These are phyloP conservation scores for Rhorus exstirpatorius DNA, from an alignment of 2,888 invertebrate species.

Conservation along the genomic window DNA sequence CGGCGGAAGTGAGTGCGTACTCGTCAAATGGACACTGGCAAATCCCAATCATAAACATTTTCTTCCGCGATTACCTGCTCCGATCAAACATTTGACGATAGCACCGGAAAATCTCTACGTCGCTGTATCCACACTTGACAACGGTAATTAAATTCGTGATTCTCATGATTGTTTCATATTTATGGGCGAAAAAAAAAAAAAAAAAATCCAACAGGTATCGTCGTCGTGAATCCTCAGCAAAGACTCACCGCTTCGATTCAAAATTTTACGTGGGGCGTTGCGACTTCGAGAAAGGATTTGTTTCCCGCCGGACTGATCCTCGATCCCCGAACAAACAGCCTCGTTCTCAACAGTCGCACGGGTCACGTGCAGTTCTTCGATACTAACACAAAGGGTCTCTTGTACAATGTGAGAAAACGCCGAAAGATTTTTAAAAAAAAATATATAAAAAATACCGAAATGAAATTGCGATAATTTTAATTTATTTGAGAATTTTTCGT, in stretches of 20 bases:
- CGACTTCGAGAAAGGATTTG: conserved; percentile 85
- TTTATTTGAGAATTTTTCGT: conserved; percentile 37
- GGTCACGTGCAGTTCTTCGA: conserved; percentile 93
- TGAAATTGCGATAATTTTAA: conserved; percentile 6
- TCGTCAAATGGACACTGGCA: conserved; percentile 91
- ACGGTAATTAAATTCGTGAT: conserved; percentile 85
- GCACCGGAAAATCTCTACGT: conserved; percentile 89
- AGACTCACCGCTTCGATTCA: conserved; percentile 88
- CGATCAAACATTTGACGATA: conserved; percentile 89
- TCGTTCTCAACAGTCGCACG: conserved; percentile 91
- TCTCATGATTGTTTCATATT: neutral
- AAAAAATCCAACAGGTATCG: conserved; percentile 83
- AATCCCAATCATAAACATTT: conserved; percentile 87
- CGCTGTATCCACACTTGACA: conserved; percentile 90
- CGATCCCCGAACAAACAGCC: conserved; percentile 89
- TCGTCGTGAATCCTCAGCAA: conserved; percentile 87
- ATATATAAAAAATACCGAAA: neutral
- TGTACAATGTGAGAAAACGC: conserved; percentile 89
- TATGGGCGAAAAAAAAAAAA: conserved; percentile 18
- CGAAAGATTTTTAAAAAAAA: neutral
- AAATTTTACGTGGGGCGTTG: conserved; percentile 89
- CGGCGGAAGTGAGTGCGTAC: conserved; percentile 92
- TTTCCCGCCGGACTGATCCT: conserved; percentile 88
- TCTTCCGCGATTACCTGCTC: conserved; percentile 91
- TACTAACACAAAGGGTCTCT: conserved; percentile 88